A percentile compares a stretch with the other conserved stretches of the same genome.
phyloP scores from a whole-genome alignment of 2,888 invertebrate species.

The Gastracanthus pulcherrimus region DNA sequence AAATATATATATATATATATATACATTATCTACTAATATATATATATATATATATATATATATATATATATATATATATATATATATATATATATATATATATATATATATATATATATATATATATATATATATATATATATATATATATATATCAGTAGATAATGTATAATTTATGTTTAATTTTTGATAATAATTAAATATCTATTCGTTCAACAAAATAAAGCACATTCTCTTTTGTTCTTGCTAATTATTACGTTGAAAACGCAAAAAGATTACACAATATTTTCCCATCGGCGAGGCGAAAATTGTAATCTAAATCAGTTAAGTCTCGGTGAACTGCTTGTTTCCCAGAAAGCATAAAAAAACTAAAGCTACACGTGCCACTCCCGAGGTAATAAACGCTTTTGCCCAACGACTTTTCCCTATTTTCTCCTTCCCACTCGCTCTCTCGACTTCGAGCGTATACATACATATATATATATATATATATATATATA shows the following conservation, averaged over 20 bases:
- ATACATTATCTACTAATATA: too few species aligned
- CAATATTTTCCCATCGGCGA: not conserved
- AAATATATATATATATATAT: too few species aligned
- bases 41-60: too few species aligned
- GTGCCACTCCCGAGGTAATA: constrained; percentile 43
- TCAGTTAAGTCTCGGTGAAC: constrained; percentile 46
- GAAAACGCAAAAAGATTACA: constrained; percentile 13
- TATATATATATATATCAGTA: not conserved
- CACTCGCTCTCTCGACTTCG: constrained; percentile 2
- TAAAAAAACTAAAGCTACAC: constrained; percentile 34
- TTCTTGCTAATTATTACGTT: not conserved
- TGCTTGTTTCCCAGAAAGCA: constrained; percentile 51
- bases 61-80: too few species aligned
- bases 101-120: too few species aligned
- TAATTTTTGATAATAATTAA: not conserved
- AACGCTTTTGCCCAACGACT: constrained; percentile 50
- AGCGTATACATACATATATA: not conserved
- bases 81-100: too few species aligned
- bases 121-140: too few species aligned
- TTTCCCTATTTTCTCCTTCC: constrained; percentile 29
- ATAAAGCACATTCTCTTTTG: not conserved
- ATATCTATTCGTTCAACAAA: not conserved
- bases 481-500: not conserved
- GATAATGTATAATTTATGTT: not conserved
- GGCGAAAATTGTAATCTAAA: constrained; percentile 44